Evolutionary conservation across 2,888 invertebrate species (phyloP), one percentile per base, ranked within the genome.

Genomic region (Glomeris marginata): DNA sequence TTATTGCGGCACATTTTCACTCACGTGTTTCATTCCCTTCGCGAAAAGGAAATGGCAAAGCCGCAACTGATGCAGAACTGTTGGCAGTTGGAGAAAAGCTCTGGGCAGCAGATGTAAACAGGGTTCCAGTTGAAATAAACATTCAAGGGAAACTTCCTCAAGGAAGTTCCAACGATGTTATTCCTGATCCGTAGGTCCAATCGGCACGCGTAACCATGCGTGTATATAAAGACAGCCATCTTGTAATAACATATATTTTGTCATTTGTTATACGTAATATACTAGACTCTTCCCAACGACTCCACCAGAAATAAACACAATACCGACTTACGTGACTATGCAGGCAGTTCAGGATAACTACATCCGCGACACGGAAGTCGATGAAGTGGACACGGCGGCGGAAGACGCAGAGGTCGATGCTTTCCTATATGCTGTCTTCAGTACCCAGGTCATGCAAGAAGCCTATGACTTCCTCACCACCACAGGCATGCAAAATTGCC

Each of bases 311-410:
- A 13, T 55, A 48, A 37, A 45, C 21, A 41, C 48, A 10, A 47
- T 42, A n/a, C 42, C 42, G 4, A 85, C 88, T 1, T 77, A 90
- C 53, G 74, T 79, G 56, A 81, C 78, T 60, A 74, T 91, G 57
- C 64, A 77, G 41, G 69, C 74, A 5, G 74, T 94, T 41, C 77
- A 83, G 64, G 84, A 94, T 64, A 92, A 94, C 66, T 94, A 91
- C 64, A 78, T 86, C 61, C 69, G 80, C 52, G 77, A 82, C 57
- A 77, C 80, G 0, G 69, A 74, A 49, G 72, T 75, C n/a, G 77
- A 80, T 60, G 91, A 91, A 66, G 70, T 81, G 58, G 78, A 85
- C 22, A 84, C 82, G 2, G 70, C 79, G 56, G 37, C 56, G 21
- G 85, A 87, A 66, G 74, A 75, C 51, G 74, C 69, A 47, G 88